phyloP scores from a whole-genome alignment of 2,797 vertebrate genomes.

The Semotilus atromaculatus region DNA sequence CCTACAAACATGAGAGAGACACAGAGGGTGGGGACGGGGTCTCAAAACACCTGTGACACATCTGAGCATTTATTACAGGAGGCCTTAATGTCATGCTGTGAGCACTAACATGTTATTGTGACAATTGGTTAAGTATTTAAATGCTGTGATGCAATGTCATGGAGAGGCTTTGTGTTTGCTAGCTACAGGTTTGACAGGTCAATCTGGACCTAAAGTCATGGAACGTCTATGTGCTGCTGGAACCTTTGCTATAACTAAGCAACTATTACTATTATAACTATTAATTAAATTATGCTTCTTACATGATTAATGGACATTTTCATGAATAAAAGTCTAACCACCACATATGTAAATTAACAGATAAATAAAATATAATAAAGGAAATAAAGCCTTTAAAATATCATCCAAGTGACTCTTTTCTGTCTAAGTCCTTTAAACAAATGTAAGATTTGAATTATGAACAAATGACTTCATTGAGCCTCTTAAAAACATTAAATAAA shows the following conservation, averaged over 20 bases:
- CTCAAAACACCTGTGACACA: constrained; percentile 37
- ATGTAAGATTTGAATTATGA: neutral
- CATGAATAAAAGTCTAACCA: neutral
- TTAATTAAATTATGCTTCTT: neutral
- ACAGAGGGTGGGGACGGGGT: constrained; percentile 46
- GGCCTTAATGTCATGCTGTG: constrained; percentile 52
- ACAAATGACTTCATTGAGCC: neutral
- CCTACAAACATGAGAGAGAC: constrained; percentile 72
- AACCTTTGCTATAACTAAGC: constrained; percentile 8
- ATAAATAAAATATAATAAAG: too few species aligned
- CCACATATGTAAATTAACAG: neutral
- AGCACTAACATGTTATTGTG: constrained; percentile 50
- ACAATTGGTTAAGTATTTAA: constrained; percentile 34
- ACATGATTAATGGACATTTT: neutral
- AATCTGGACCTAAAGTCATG: constrained; percentile 46
- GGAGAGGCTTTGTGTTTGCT: constrained; percentile 47
- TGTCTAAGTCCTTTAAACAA: neutral
- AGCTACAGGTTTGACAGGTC: constrained; percentile 39
- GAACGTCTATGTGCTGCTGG: constrained; percentile 31
- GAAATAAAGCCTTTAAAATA: neutral
- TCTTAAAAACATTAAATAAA: neutral
- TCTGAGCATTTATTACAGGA: constrained; percentile 38
- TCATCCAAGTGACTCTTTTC: neutral
- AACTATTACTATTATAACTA: too few species aligned
- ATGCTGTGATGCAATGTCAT: constrained; percentile 54